Evolutionary conservation across 2,888 invertebrate species (phyloP).

Genomic region (Sinhomidia bicolor): DNA sequence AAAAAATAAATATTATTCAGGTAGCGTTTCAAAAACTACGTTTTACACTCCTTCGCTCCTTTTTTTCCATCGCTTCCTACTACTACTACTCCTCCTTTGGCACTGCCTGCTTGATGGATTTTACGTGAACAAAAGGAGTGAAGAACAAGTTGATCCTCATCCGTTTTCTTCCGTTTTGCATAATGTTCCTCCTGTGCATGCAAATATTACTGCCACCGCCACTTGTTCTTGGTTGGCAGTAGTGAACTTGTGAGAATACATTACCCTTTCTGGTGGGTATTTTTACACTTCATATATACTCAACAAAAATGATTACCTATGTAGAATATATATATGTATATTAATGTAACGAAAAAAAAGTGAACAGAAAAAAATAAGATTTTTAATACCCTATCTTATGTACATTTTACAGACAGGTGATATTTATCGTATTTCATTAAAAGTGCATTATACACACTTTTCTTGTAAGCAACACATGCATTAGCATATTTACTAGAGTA

Average conservation of each 20-base stretch:
- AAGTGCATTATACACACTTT: background rate
- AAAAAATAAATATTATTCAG: constrained; percentile 38
- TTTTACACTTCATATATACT: too few relatives aligned
- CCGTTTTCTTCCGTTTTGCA: background rate
- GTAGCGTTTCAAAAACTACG: constrained; percentile 2
- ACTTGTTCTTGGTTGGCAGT: background rate
- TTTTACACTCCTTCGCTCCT: constrained; percentile 8
- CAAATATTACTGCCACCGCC: background rate
- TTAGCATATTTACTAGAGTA: too few relatives aligned
- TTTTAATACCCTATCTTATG: too few relatives aligned
- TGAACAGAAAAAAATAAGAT: background rate
- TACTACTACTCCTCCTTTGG: too few relatives aligned
- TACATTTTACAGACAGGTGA: background rate
- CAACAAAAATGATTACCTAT: too few relatives aligned
- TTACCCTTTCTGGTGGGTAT: background rate
- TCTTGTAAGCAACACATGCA: background rate
- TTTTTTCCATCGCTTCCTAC: constrained; percentile 10
- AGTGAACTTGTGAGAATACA: background rate
- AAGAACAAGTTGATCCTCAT: too few relatives aligned
- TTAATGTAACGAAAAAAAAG: constrained; percentile 29
- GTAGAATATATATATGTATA: background rate
- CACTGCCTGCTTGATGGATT: too few relatives aligned
- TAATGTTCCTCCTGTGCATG: background rate
- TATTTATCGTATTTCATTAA: background rate
- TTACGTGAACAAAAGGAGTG: too few relatives aligned